Percentiles rank a stretch among this genome's conserved stretches.
Evolutionary conservation across 2,113 vertebrate genomes (phyloP).

Genomic region (Bubo bubo): DNA sequence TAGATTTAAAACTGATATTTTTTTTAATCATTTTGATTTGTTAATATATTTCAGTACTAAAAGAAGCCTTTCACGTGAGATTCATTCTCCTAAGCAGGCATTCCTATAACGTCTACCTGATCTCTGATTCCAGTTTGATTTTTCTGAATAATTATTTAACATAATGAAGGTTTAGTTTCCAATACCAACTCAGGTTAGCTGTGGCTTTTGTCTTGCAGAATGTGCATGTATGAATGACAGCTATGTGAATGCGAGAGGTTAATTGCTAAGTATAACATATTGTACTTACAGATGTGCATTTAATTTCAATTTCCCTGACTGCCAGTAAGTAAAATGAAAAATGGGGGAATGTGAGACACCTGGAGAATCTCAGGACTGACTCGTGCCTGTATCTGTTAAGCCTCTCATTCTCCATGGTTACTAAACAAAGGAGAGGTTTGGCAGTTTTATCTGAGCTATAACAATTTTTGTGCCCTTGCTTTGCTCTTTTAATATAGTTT

Average conservation of each 20-base stretch:
- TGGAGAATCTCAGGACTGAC: not conserved
- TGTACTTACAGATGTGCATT: not conserved
- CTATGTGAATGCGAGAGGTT: not conserved
- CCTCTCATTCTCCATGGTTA: not conserved
- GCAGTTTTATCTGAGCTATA: not conserved
- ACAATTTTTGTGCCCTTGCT: not conserved
- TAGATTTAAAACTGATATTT: not conserved
- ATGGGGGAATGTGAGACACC: not conserved
- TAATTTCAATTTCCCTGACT: constrained; percentile 21
- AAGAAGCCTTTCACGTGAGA: not conserved
- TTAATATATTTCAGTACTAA: not conserved
- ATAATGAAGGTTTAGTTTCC: not conserved
- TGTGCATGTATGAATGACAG: not conserved
- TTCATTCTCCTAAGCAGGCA: not conserved
- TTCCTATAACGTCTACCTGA: not conserved
- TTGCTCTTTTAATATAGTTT: not conserved
- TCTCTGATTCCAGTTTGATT: constrained; percentile 2
- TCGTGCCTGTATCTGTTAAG: not conserved
- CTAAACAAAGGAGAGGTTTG: not conserved
- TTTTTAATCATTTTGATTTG: not conserved
- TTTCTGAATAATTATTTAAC: constrained; percentile 15
- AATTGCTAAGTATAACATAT: not conserved
- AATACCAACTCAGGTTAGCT: not conserved
- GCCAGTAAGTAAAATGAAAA: not conserved
- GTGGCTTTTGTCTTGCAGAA: constrained; percentile 16